These are phyloP conservation scores for Lepilemur ruficaudatus DNA, from an alignment of 2,797 vertebrate species.

Conservation along the genomic window DNA sequence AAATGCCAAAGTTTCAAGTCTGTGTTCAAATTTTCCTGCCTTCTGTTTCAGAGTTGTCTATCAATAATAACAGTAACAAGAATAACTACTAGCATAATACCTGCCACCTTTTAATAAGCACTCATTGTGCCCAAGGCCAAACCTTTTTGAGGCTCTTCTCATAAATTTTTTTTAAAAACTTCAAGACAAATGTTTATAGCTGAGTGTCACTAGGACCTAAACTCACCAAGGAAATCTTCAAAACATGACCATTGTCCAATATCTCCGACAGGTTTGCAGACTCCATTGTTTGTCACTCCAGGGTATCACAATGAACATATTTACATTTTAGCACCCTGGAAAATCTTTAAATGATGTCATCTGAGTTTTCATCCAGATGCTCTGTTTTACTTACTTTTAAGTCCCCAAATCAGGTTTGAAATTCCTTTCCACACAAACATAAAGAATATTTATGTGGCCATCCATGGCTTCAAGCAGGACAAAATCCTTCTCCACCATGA, in stretches of 20 bases:
- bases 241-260: background rate
- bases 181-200: background rate
- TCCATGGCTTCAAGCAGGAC: background rate
- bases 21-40: background rate
- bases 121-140: background rate
- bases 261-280: background rate
- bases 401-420: background rate
- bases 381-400: constrained; percentile 35
- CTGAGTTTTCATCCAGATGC: background rate
- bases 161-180: constrained; percentile 54
- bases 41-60: background rate
- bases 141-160: constrained; percentile 53
- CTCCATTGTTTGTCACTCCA: background rate
- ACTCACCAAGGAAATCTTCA: constrained; percentile 1
- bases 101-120: constrained; percentile 20
- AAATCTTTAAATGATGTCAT: background rate
- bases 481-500: background rate
- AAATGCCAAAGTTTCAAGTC: constrained; percentile 28
- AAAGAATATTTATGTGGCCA: constrained; percentile 5
- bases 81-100: constrained; percentile 29
- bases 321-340: background rate
- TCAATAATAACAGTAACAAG: constrained; percentile 39
- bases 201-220: background rate
- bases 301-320: background rate
- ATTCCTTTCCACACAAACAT: constrained; percentile 26